Percentiles rank a stretch among this genome's conserved stretches.
These are phyloP conservation scores for Streptopelia turtur DNA, from an alignment of 2,797 vertebrate species.

Conservation along the genomic window DNA sequence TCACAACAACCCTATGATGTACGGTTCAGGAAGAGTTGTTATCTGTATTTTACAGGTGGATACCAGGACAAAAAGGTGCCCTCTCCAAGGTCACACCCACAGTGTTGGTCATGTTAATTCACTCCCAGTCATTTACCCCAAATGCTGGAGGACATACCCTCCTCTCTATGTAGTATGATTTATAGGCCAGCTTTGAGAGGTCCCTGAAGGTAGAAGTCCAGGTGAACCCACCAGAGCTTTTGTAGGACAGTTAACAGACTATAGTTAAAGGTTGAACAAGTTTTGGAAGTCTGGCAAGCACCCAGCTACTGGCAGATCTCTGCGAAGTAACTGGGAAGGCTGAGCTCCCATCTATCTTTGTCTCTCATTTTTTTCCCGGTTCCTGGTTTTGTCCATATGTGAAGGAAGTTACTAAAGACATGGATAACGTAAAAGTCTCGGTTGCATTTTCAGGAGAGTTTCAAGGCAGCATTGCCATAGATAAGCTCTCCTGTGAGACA, in stretches of 20 bases:
- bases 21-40: neutral
- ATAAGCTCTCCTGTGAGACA: neutral
- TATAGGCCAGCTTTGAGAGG: neutral
- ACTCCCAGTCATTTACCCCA: neutral
- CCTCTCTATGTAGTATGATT: neutral
- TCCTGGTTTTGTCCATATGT: neutral
- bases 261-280: neutral
- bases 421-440: neutral
- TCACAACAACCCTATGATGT: conserved; percentile 3
- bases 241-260: neutral
- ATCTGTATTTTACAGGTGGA: neutral
- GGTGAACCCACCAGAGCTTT: neutral
- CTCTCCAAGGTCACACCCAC: neutral
- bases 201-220: neutral
- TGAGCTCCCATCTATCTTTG: neutral
- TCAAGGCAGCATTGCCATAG: neutral
- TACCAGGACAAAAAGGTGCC: neutral
- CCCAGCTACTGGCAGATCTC: neutral
- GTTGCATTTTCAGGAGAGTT: neutral
- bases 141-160: neutral
- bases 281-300: neutral
- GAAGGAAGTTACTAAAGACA: neutral
- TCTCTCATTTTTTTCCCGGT: neutral
- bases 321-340: neutral
- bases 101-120: neutral